Percentiles rank a stretch among this genome's conserved stretches.
Conservation (phyloP, 2,113 vertebrate genomes). For the Gymnobelideus leadbeateri region DNA sequence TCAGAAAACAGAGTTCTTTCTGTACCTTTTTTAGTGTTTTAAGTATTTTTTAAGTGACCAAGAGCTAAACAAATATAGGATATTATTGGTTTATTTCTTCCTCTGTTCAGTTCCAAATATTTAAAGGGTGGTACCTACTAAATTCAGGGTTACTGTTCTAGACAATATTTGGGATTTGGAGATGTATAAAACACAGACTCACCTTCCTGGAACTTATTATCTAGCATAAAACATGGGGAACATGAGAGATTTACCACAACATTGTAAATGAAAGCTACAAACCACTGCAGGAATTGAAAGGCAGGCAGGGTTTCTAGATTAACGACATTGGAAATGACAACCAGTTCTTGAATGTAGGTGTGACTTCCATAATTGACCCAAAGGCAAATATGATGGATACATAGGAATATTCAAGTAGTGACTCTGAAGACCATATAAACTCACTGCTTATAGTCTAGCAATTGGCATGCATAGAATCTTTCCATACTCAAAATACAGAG, state of each 20-base stretch:
- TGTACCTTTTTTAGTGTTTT: not conserved
- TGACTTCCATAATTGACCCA: not conserved
- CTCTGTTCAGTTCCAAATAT: not conserved
- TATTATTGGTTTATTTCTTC: not conserved
- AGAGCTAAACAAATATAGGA: not conserved
- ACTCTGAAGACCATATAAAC: not conserved
- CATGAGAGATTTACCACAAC: not conserved
- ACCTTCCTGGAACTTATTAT: not conserved
- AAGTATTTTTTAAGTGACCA: not conserved
- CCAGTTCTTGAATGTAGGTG: not conserved
- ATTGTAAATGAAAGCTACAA: not conserved
- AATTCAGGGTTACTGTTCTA: not conserved
- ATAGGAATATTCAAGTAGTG: not conserved
- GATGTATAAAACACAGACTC: not conserved
- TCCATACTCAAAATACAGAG: not conserved
- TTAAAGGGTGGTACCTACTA: not conserved
- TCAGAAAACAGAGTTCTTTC: not conserved
- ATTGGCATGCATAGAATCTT: not conserved
- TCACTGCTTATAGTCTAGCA: not conserved
- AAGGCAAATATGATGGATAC: not conserved
- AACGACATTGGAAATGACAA: not conserved
- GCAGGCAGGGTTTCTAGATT: not conserved
- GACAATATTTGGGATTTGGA: not conserved
- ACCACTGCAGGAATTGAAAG: too few species aligned
- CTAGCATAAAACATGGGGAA: not conserved